Percentiles rank a stretch among this genome's conserved stretches.
phyloP scores from a whole-genome alignment of 2,113 vertebrate genomes.

The Pyxicephalus adspersus region DNA sequence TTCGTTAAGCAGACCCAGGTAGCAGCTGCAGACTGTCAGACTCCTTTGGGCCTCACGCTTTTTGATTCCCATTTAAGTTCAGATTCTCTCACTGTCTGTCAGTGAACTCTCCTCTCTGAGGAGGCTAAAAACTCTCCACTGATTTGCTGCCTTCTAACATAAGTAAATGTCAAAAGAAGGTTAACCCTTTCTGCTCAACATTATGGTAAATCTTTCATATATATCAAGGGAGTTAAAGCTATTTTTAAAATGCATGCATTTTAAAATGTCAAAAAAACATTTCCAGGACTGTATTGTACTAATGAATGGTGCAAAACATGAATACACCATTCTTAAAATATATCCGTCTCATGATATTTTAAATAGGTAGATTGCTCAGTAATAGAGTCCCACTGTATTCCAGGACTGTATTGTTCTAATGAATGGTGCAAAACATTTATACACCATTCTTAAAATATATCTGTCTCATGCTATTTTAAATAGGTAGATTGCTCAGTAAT shows the following conservation, averaged over 20 bases:
- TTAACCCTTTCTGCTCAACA: conserved; percentile 60
- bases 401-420: too few relatives aligned
- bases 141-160: conserved; percentile 83
- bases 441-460: too few relatives aligned
- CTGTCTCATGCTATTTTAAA: too few relatives aligned
- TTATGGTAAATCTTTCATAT: not conserved
- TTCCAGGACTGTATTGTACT: too few relatives aligned
- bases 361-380: too few relatives aligned
- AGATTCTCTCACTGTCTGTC: conserved; percentile 80
- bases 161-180: conserved; percentile 85
- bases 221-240: conserved; percentile 5
- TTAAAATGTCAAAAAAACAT: not conserved
- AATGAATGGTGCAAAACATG: too few relatives aligned
- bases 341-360: too few relatives aligned
- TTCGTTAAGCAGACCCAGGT: conserved; percentile 89
- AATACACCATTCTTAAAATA: too few relatives aligned
- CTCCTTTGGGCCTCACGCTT: conserved; percentile 70
- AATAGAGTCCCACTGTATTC: too few relatives aligned
- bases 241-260: not conserved
- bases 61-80: conserved; percentile 91
- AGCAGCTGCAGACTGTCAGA: conserved; percentile 95
- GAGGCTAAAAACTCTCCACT: conserved; percentile 82
- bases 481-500: too few relatives aligned
- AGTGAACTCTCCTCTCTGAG: conserved; percentile 85
- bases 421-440: too few relatives aligned